phyloP scores from a whole-genome alignment of 2,797 vertebrate genomes.

The Alcedo atthis region DNA sequence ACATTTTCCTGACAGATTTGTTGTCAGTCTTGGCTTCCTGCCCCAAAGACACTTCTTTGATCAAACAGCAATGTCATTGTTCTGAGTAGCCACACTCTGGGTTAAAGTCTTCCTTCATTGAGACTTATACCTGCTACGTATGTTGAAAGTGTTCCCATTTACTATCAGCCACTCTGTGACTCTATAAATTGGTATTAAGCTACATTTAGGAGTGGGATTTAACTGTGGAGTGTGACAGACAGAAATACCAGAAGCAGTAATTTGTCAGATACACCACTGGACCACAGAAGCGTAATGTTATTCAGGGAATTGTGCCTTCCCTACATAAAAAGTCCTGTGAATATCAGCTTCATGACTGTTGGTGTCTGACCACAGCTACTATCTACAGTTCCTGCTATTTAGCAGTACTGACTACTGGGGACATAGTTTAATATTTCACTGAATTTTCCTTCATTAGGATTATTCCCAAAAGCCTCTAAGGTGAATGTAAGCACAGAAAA shows the following conservation, averaged over 20 bases:
- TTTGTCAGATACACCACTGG: constrained; percentile 6
- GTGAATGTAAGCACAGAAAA: background rate
- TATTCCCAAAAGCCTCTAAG: background rate
- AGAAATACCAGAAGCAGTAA: background rate
- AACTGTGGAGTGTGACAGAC: background rate
- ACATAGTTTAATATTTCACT: background rate
- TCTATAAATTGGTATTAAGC: background rate
- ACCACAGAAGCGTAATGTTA: background rate
- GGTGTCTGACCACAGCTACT: background rate
- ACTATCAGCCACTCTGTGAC: background rate
- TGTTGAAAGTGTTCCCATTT: background rate
- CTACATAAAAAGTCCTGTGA: background rate
- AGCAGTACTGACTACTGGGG: background rate
- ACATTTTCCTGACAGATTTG: constrained; percentile 58
- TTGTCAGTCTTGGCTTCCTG: constrained; percentile 41
- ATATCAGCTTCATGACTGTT: background rate
- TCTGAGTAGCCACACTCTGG: constrained; percentile 15
- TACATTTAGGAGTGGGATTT: background rate
- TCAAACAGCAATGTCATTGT: constrained; percentile 23
- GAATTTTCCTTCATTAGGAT: background rate
- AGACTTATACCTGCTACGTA: background rate
- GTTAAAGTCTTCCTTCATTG: background rate
- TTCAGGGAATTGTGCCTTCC: background rate
- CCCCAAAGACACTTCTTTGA: constrained; percentile 51
- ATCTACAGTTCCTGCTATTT: background rate